Conservation (phyloP, 2,797 vertebrate genomes). For the Acrossocheilus wenchowensis region DNA sequence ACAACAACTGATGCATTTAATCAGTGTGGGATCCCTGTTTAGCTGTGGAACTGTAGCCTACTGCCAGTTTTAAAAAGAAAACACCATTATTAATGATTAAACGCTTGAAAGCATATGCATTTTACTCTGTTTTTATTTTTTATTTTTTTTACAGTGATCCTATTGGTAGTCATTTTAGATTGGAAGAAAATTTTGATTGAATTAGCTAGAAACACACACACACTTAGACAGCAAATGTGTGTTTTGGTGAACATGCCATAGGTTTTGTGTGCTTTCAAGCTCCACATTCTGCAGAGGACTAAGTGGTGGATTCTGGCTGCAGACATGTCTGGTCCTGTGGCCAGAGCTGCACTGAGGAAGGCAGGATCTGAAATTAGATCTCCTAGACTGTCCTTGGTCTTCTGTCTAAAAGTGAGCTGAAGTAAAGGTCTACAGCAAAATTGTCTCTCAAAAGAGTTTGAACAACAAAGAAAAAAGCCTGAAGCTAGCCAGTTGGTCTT, state of each 20-base stretch:
- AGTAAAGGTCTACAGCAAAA: not conserved
- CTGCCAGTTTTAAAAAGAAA: not conserved
- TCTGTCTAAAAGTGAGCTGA: conserved; percentile 37
- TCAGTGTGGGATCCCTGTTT: not conserved
- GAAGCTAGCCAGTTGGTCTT: not conserved
- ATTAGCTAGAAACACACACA: not conserved
- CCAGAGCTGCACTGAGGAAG: conserved; percentile 61
- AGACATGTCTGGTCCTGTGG: conserved; percentile 83
- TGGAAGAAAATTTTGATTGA: not conserved
- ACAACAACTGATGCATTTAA: not conserved
- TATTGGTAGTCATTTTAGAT: not conserved
- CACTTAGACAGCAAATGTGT: not conserved
- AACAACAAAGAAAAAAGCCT: not conserved
- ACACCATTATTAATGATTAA: not conserved
- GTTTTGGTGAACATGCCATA: conserved; percentile 22
- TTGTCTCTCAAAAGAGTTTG: not conserved
- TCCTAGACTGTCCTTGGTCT: conserved; percentile 67
- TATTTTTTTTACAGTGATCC: not conserved
- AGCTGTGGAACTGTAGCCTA: not conserved
- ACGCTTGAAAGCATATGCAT: not conserved
- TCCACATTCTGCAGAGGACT: conserved; percentile 45
- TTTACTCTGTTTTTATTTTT: not conserved
- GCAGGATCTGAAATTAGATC: conserved; percentile 64
- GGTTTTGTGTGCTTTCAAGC: conserved; percentile 20
- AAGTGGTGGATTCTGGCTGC: conserved; percentile 50